Evolutionary conservation across 2,888 invertebrate genomes (phyloP), one percentile per base, ranked within the genome.

Genomic region (Hirtodrosophila histrioides): DNA sequence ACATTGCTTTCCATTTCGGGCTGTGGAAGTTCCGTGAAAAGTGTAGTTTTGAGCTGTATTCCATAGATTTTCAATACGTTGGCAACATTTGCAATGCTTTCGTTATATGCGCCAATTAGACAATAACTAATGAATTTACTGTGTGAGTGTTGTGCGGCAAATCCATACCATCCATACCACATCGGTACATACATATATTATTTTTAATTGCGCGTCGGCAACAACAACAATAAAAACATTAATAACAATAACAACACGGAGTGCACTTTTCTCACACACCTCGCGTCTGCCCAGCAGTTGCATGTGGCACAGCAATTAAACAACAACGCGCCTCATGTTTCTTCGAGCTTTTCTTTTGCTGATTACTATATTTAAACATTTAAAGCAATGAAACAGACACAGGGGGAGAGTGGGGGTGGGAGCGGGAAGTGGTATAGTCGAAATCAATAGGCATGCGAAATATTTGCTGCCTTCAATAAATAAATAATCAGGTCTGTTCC

Each of bases 91-190:
- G 58, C 72, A 87, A 74, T 83, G 77, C 69, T 67, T 77, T 86
- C 88, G 84, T 88, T 84, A 79, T 86, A 88, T 84, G 84, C 75
- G 68, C 70, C 78, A 88, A 88, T 84, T 84, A 84, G 75, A 78
- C 84, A 86, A 80, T 80, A 77, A 71, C 69, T 86, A 83, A 86
- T 84, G 84, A 77, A 84, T 86, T 79, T 82, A 71, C 75, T 79
- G 74, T 77, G 69, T 71, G 60, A 73, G 54, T 69, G 41, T 43
- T 53, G 56, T 55, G 46, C 24, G 11, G 54, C 35, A 56, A 41
- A 57, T 60, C 41, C 60, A 71, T 37, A 66, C 41, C 60, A 71
- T 37, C 61, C 49, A 58, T 46, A 64, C 41, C 51, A 24, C 55
- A 43, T 49, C 39, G 3, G 12, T 57, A 71, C 60, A 65, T 75